phyloP scores from a whole-genome alignment of 2,888 invertebrate genomes.

The Tortricodes alternella region DNA sequence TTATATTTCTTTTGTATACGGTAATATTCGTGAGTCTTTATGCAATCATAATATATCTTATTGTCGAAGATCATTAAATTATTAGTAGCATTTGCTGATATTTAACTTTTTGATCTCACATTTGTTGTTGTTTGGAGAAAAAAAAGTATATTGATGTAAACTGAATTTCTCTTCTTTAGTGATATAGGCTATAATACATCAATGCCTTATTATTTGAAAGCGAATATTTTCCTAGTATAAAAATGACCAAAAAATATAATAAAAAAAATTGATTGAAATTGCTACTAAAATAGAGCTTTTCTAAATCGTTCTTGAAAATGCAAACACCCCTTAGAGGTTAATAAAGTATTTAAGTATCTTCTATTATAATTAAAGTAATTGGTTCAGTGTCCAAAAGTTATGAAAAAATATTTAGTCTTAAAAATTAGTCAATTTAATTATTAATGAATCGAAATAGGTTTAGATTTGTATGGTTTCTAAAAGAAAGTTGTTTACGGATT shows the following conservation, averaged over 20 bases:
- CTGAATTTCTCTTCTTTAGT: conserved; percentile 53
- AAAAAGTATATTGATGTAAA: conserved; percentile 37
- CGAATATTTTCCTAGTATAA: conserved; percentile 52
- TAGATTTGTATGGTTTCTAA: conserved; percentile 62
- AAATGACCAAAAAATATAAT: conserved; percentile 67
- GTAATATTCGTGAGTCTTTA: conserved; percentile 33
- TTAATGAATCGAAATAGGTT: conserved; percentile 63
- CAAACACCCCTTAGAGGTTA: conserved; percentile 47
- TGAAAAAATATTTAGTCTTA: conserved; percentile 64
- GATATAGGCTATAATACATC: conserved; percentile 57
- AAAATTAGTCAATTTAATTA: conserved; percentile 70
- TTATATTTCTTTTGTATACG: conserved; percentile 44
- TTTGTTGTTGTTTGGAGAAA: conserved; percentile 56
- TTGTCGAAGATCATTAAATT: conserved; percentile 32
- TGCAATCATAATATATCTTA: conserved; percentile 25
- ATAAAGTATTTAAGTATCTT: conserved; percentile 33
- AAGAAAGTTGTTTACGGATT: conserved; percentile 53
- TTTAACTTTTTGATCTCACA: conserved; percentile 71
- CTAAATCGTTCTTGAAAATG: conserved; percentile 57
- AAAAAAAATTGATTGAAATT: conserved; percentile 51
- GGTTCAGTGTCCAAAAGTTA: conserved; percentile 65
- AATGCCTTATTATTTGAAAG: conserved; percentile 59
- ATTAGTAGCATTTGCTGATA: conserved; percentile 46
- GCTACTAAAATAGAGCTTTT: conserved; percentile 62
- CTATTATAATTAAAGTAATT: conserved; percentile 48